Percentiles rank a stretch among this genome's conserved stretches.
Evolutionary conservation across 2,888 invertebrate genomes (phyloP).

Genomic region (Julus scandinavius): DNA sequence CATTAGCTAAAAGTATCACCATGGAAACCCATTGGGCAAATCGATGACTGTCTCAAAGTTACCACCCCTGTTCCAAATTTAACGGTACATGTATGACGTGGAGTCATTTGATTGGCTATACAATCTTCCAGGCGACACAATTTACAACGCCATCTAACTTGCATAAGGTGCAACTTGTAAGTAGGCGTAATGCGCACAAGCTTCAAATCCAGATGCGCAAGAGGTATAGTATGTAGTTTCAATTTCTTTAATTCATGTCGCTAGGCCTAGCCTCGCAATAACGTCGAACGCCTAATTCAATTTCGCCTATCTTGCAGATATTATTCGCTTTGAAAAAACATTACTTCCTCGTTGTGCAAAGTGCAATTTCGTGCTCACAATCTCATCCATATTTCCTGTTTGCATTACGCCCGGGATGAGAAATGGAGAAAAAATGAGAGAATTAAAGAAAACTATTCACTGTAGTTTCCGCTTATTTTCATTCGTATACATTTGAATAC

Average conservation of each 20-base stretch:
- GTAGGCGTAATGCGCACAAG: not conserved
- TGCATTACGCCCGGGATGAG: not conserved
- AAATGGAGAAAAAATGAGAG: not conserved
- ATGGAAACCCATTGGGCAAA: too few species aligned
- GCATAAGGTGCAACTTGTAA: not conserved
- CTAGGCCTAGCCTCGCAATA: not conserved
- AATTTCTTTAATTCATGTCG: not conserved
- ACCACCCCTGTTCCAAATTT: too few species aligned
- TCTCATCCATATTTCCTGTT: slow-evolving; percentile 26
- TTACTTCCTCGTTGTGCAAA: slow-evolving; percentile 21
- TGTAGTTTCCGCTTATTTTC: not conserved
- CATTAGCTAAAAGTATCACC: too few species aligned
- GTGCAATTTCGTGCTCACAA: slow-evolving; percentile 36
- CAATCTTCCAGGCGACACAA: too few species aligned
- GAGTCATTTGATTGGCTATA: too few species aligned
- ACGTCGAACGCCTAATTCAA: not conserved
- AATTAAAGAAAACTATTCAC: not conserved
- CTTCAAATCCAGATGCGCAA: not conserved
- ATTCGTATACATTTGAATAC: not conserved
- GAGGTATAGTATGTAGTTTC: not conserved
- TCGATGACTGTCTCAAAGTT: too few species aligned
- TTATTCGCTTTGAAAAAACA: not conserved
- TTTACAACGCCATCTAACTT: not conserved
- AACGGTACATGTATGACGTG: too few species aligned
- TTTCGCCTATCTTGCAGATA: slow-evolving; percentile 4